These are phyloP conservation scores for Neodiprion lecontei DNA, from an alignment of 1,140 invertebrate genomes.

Conservation along the genomic window DNA sequence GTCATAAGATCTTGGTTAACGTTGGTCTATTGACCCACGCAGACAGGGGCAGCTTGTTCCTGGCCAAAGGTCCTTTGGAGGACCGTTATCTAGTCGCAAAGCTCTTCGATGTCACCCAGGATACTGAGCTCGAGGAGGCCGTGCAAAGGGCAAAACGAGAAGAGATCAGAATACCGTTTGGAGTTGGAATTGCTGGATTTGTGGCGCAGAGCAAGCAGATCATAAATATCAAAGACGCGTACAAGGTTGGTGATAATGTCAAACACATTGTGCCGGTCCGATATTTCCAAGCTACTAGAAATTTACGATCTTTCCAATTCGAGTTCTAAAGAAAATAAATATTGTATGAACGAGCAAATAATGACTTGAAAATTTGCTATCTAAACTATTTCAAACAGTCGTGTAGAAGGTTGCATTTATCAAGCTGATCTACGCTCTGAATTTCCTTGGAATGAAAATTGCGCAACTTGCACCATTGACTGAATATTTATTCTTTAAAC, in stretches of 20 bases:
- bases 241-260: conserved; percentile 67
- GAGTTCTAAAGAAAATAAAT: too few relatives aligned
- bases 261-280: background rate
- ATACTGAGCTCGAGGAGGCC: conserved; percentile 83
- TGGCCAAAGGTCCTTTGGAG: conserved; percentile 79
- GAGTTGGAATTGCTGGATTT: conserved; percentile 87
- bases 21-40: conserved; percentile 86
- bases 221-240: conserved; percentile 91
- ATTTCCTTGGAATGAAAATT: too few relatives aligned
- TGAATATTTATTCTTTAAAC: too few relatives aligned
- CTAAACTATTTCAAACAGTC: too few relatives aligned
- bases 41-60: conserved; percentile 86
- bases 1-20: conserved; percentile 93
- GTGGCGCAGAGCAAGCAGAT: conserved; percentile 87
- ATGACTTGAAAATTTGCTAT: too few relatives aligned
- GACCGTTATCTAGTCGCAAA: conserved; percentile 86
- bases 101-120: conserved; percentile 89
- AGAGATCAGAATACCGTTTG: conserved; percentile 87
- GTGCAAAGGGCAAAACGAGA: conserved; percentile 74
- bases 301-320: too few relatives aligned
- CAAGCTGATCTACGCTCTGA: too few relatives aligned
- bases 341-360: too few relatives aligned
- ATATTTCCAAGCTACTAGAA: too few relatives aligned
- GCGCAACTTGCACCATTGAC: too few relatives aligned
- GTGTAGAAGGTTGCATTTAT: too few relatives aligned